phyloP scores from a whole-genome alignment of 1,140 invertebrate species.

The Drosophila pruinosa region DNA sequence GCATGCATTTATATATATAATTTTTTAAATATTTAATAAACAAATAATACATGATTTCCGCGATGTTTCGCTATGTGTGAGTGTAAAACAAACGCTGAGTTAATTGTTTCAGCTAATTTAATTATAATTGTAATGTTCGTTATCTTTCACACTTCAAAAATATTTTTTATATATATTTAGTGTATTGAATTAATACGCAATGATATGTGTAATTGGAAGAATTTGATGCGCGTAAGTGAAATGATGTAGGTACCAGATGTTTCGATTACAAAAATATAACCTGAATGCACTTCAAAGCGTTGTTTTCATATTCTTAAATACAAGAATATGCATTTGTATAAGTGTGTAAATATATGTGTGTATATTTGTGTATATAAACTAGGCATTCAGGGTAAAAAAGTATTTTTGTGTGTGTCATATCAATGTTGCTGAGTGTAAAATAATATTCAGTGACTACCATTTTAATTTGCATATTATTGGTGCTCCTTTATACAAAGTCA shows the following conservation, averaged over 20 bases:
- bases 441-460: background rate
- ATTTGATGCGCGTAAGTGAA: slow-evolving; percentile 46
- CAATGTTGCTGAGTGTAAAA: slow-evolving; percentile 2
- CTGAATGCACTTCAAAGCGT: slow-evolving; percentile 14
- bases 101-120: slow-evolving; percentile 18
- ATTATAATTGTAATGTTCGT: slow-evolving; percentile 13
- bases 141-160: slow-evolving; percentile 2
- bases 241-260: slow-evolving; percentile 44
- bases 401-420: background rate
- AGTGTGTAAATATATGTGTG: background rate
- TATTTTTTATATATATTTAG: slow-evolving; percentile 31
- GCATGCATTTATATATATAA: slow-evolving; percentile 42
- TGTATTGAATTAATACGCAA: slow-evolving; percentile 59
- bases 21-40: slow-evolving; percentile 40
- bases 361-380: background rate
- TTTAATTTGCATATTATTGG: slow-evolving; percentile 9
- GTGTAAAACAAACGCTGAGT: slow-evolving; percentile 4
- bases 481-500: slow-evolving; percentile 4
- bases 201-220: slow-evolving; percentile 77
- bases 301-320: background rate
- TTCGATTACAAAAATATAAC: slow-evolving; percentile 27
- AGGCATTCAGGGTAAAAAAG: background rate
- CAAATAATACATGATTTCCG: slow-evolving; percentile 18
- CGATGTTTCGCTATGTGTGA: slow-evolving; percentile 7
- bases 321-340: slow-evolving; percentile 2